Evolutionary conservation across 2,797 vertebrate species (phyloP), one percentile per base, ranked within the genome.

Genomic region (Pangasius larnaudii): DNA sequence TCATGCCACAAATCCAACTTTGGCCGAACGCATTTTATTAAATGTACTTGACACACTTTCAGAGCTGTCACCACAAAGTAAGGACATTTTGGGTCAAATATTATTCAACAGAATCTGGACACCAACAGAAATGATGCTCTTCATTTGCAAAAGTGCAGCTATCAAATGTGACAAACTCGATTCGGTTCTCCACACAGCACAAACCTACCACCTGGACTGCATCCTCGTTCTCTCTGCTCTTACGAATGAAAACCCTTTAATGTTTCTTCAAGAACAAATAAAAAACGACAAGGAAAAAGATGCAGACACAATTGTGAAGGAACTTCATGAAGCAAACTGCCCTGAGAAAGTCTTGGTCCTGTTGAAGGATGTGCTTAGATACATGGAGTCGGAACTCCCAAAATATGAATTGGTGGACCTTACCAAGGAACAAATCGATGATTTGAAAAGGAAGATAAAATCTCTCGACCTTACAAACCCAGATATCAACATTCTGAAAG

Each of bases 31-130:
- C 24, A 53, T 92, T 39, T 61, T 90, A 22, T 58, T 88, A 39
- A 91, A 82, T 5, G 30, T 92, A 4, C 87, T 91, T 61, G 78
- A 84, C 10, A n/a, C 49, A 1, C n/a, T 88, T 36, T 46, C 89
- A 82, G 79, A 88, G 33, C 69, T 92, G 19, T 89, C 89, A 27
- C 6, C 36, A 5, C 14, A 61, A 59, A 77, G 89, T 78, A 89
- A 71, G 36, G 58, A 63, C 0, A 59, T 91, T 74, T 56, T 93
- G 8, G 59, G 82, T 75, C 90, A 90, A 59, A 87, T 93, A 13
- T 22, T 93, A 33, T 92, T 91, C 58, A 93, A 88, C 86, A 87
- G 53, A 14, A 87, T 92, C 10, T 93, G 92, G 92, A 90, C 87
- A 18, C 86, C 89, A 16, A 39, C 67, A 30, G 88, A 93, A 85